Evolutionary conservation across 2,888 invertebrate species (phyloP).

Genomic region (Spilarctia lutea): DNA sequence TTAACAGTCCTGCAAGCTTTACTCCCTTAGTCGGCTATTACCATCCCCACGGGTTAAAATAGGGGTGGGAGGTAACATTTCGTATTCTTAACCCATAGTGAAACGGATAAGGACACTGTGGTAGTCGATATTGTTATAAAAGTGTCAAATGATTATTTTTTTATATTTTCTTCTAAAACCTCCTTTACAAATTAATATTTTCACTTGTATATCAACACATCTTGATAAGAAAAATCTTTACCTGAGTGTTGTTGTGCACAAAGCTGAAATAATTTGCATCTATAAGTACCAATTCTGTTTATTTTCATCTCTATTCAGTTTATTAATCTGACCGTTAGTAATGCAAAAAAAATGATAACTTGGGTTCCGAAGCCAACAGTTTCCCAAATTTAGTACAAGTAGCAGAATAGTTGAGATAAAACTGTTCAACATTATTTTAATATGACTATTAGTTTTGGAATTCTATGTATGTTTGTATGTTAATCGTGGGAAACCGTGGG

Average conservation of each 20-base stretch:
- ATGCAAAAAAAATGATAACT: conserved; percentile 47
- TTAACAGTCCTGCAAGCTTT: too few relatives aligned
- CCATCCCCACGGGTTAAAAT: too few relatives aligned
- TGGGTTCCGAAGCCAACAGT: conserved; percentile 11
- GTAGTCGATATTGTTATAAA: neutral
- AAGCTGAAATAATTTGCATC: conserved; percentile 57
- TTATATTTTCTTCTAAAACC: neutral
- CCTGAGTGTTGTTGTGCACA: conserved; percentile 10
- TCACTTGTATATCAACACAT: conserved; percentile 5
- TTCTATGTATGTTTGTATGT: too few relatives aligned
- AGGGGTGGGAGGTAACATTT: too few relatives aligned
- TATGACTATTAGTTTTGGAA: too few relatives aligned
- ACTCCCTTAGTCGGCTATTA: too few relatives aligned
- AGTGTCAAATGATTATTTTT: neutral
- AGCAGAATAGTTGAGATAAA: neutral
- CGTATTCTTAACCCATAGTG: too few relatives aligned
- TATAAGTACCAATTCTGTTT: conserved; percentile 38
- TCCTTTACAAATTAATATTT: neutral
- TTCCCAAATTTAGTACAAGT: conserved; percentile 3
- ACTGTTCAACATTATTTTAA: neutral
- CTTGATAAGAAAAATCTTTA: conserved; percentile 1
- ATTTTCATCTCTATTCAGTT: conserved; percentile 53
- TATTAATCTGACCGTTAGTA: conserved; percentile 55
- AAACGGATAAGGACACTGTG: too few relatives aligned
- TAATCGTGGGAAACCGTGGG: too few relatives aligned